A percentile compares a stretch with the other conserved stretches of the same genome.
Evolutionary conservation across 2,888 invertebrate genomes (phyloP).

Genomic region (Maniola hyperantus): DNA sequence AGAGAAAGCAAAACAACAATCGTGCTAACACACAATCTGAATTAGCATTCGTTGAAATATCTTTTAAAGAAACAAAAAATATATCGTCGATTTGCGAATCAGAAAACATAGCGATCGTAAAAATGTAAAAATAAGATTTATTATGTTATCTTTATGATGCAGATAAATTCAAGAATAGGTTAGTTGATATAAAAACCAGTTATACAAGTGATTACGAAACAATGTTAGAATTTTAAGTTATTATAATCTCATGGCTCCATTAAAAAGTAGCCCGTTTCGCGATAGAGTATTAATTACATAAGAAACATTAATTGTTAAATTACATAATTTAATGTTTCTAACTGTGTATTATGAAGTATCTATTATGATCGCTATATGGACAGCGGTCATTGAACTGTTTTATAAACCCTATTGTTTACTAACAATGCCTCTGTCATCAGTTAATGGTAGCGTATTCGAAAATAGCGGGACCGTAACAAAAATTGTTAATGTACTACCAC

Average conservation of each 20-base stretch:
- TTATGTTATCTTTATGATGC: slow-evolving; percentile 9
- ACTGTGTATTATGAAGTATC: slow-evolving; percentile 17
- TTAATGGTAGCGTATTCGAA: slow-evolving; percentile 23
- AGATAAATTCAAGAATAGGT: not conserved
- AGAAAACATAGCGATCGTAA: slow-evolving; percentile 2
- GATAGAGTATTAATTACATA: not conserved
- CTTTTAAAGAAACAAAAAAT: not conserved
- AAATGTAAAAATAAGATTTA: slow-evolving; percentile 22
- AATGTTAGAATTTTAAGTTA: slow-evolving; percentile 13
- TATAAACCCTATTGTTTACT: slow-evolving; percentile 40
- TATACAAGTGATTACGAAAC: slow-evolving; percentile 19
- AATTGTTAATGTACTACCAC: not conserved
- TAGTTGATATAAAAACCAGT: slow-evolving; percentile 18
- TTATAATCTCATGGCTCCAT: slow-evolving; percentile 14
- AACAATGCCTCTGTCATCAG: slow-evolving; percentile 37
- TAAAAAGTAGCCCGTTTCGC: slow-evolving; percentile 11
- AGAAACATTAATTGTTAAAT: slow-evolving; percentile 8
- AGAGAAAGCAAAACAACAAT: slow-evolving; percentile 26
- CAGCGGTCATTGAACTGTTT: slow-evolving; percentile 32
- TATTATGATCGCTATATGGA: slow-evolving; percentile 29
- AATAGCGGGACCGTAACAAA: slow-evolving; percentile 13
- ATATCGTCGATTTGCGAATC: slow-evolving; percentile 9
- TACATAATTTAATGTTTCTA: slow-evolving; percentile 17
- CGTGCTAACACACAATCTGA: slow-evolving; percentile 6
- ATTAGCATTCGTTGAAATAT: slow-evolving; percentile 2